These are phyloP conservation scores for Pedetes capensis DNA, from an alignment of 2,113 vertebrate species.

Conservation along the genomic window DNA sequence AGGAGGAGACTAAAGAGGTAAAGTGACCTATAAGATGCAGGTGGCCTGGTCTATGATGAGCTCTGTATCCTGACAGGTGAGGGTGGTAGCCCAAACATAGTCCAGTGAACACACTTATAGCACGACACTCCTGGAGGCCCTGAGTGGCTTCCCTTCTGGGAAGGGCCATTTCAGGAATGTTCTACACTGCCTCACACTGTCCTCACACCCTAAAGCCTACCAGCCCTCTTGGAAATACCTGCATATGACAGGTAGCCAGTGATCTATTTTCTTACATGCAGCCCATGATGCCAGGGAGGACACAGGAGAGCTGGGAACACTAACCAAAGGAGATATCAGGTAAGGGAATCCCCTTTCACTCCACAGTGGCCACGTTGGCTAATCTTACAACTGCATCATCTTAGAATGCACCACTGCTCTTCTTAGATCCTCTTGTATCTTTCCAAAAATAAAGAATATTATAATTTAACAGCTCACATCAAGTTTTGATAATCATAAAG, in stretches of 20 bases:
- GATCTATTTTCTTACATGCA: background rate
- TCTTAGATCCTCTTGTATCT: background rate
- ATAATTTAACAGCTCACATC: no score
- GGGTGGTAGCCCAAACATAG: background rate
- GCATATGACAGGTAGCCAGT: background rate
- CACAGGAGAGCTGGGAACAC: background rate
- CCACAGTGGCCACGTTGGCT: background rate
- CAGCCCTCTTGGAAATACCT: background rate
- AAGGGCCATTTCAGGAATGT: background rate
- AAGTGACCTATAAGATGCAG: no score
- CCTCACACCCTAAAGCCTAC: background rate
- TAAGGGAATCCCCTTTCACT: background rate
- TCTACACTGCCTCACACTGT: background rate
- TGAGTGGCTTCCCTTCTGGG: background rate
- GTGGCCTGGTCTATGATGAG: background rate
- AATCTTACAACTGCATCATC: background rate
- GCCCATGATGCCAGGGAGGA: background rate
- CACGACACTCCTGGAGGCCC: background rate
- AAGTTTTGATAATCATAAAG: no score
- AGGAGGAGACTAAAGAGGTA: no score
- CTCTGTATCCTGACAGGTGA: background rate
- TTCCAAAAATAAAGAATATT: background rate
- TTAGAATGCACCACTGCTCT: background rate
- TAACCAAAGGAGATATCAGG: background rate
- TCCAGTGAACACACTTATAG: background rate